These are phyloP conservation scores for Cephus rjabovi DNA, from an alignment of 2,888 invertebrate species.

Conservation along the genomic window DNA sequence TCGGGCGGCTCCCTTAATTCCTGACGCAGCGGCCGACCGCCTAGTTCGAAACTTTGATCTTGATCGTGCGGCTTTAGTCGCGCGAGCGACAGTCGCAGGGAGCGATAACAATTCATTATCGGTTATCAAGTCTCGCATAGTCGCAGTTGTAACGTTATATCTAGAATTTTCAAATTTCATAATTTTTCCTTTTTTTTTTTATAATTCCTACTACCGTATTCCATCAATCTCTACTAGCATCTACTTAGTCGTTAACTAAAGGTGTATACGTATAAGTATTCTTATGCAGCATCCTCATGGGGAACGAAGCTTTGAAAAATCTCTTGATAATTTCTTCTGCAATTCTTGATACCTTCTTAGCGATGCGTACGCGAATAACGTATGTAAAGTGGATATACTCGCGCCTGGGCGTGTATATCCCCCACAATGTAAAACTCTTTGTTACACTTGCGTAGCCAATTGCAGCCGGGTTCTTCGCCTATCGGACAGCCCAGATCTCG, in stretches of 20 bases:
- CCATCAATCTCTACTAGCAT: not conserved
- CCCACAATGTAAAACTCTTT: constrained; percentile 56
- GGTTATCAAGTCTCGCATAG: not conserved
- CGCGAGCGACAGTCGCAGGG: not conserved
- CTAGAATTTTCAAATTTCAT: not conserved
- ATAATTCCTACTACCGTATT: not conserved
- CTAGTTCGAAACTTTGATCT: not conserved
- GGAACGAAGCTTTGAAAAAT: not conserved
- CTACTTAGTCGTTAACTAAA: not conserved
- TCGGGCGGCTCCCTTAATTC: not conserved
- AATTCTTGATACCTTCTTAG: not conserved
- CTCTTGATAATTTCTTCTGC: not conserved
- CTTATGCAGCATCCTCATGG: not conserved
- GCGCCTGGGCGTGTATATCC: constrained; percentile 54
- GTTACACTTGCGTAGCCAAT: constrained; percentile 59
- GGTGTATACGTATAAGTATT: not conserved
- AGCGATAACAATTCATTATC: not conserved
- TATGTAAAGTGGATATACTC: constrained; percentile 21
- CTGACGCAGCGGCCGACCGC: not conserved
- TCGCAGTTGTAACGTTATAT: not conserved
- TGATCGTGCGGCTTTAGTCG: not conserved
- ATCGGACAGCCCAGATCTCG: constrained; percentile 53
- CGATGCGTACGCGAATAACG: not conserved
- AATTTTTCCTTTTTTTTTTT: not conserved
- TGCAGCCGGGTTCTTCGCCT: constrained; percentile 47